These are phyloP conservation scores for Pleuronectes platessa DNA, from an alignment of 2,113 vertebrate genomes.

Conservation along the genomic window DNA sequence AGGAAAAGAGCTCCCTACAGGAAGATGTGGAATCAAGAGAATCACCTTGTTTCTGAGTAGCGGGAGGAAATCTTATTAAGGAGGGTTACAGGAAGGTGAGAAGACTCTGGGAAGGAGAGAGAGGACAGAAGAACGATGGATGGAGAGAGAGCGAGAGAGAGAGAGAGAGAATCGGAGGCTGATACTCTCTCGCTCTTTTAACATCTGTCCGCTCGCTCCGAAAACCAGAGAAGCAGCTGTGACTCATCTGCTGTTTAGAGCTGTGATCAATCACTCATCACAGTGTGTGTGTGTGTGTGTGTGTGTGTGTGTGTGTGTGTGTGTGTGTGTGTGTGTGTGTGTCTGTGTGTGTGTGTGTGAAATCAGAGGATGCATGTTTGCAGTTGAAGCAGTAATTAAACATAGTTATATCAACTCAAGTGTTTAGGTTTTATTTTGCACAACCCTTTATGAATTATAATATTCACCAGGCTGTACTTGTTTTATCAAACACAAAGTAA, in stretches of 20 bases:
- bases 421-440: too few relatives aligned
- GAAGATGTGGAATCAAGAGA: slow-evolving; percentile 52
- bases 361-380: too few relatives aligned
- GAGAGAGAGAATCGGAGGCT: background rate
- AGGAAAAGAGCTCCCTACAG: slow-evolving; percentile 27
- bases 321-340: background rate
- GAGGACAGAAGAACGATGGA: slow-evolving; percentile 15
- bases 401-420: too few relatives aligned
- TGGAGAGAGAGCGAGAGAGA: slow-evolving; percentile 20
- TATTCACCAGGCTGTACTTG: too few relatives aligned
- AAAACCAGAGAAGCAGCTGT: slow-evolving; percentile 62
- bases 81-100: slow-evolving; percentile 55
- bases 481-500: too few relatives aligned
- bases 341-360: too few relatives aligned
- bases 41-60: slow-evolving; percentile 49
- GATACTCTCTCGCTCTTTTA: slow-evolving; percentile 48
- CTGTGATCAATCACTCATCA: slow-evolving; percentile 69
- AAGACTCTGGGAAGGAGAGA: slow-evolving; percentile 4
- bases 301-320: background rate
- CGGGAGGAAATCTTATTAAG: slow-evolving; percentile 32
- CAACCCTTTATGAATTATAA: too few relatives aligned
- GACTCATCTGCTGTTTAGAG: slow-evolving; percentile 65
- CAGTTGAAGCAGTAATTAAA: too few relatives aligned
- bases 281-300: too few relatives aligned
- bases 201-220: slow-evolving; percentile 63